Evolutionary conservation across 2,113 vertebrate species (phyloP).

Genomic region (Engraulis encrasicolus): DNA sequence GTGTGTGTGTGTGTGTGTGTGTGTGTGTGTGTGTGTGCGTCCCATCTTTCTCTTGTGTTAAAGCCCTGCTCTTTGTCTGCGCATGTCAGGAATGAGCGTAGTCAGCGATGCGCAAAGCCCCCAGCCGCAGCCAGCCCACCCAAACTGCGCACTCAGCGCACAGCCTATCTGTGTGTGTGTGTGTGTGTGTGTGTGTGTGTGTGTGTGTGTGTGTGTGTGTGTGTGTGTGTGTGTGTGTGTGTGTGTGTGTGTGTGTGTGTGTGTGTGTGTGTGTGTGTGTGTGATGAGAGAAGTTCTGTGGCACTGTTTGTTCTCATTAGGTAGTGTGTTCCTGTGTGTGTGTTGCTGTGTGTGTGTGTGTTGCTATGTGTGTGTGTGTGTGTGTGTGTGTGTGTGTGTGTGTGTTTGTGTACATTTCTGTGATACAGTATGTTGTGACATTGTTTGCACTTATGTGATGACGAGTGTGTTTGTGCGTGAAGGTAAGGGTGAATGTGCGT

Average conservation of each 20-base stretch:
- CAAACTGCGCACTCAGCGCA: constrained; percentile 53
- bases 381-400: not conserved
- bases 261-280: not conserved
- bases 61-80: constrained; percentile 55
- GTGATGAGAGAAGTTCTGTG: not conserved
- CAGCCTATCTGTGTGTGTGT: constrained; percentile 25
- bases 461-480: not conserved
- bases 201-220: constrained; percentile 22
- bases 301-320: not conserved
- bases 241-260: constrained; percentile 13
- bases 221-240: constrained; percentile 23
- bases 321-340: not conserved
- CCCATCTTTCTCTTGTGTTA: constrained; percentile 39
- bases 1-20: constrained; percentile 6
- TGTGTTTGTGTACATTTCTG: no score
- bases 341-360: constrained; percentile 32
- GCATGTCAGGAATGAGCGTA: constrained; percentile 54
- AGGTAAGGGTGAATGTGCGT: no score
- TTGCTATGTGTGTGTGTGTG: constrained; percentile 20
- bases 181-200: constrained; percentile 43
- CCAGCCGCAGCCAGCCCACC: constrained; percentile 16
- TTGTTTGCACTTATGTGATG: no score
- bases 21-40: constrained; percentile 6
- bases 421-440: no score
- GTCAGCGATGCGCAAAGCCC: constrained; percentile 57